Evolutionary conservation across 2,888 invertebrate genomes (phyloP).

Genomic region (Frankliniella intonsa): DNA sequence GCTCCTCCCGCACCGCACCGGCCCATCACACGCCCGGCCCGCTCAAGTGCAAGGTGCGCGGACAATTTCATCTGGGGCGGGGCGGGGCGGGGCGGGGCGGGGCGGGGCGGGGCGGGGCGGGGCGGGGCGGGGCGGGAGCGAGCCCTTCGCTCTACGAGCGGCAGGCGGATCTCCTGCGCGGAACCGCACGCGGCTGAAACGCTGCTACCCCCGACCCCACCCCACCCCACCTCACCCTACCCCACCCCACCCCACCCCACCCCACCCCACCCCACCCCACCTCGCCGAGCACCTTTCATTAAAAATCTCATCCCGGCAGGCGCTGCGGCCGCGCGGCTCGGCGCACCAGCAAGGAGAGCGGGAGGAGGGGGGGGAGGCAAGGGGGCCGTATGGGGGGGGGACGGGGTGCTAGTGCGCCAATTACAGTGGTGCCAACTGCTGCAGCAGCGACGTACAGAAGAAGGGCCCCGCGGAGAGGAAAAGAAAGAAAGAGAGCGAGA

Average conservation of each 20-base stretch:
- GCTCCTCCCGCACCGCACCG: too few species aligned
- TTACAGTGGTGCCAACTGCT: slow-evolving; percentile 1
- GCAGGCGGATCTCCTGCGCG: too few species aligned
- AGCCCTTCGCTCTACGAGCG: background rate
- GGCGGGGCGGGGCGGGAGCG: too few species aligned
- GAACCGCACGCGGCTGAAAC: too few species aligned
- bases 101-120: too few species aligned
- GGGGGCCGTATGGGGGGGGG: background rate
- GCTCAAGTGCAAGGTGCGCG: too few species aligned
- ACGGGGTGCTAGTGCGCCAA: background rate
- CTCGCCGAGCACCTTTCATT: background rate
- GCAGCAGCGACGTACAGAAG: background rate
- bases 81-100: too few species aligned
- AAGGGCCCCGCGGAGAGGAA: background rate
- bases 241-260: background rate
- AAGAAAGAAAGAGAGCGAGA: too few species aligned
- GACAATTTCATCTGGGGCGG: too few species aligned
- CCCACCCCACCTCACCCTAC: too few species aligned
- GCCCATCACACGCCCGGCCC: too few species aligned
- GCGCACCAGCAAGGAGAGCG: background rate
- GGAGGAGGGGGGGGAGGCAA: background rate
- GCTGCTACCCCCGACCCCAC: background rate
- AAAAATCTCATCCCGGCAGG: slow-evolving; percentile 17
- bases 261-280: background rate
- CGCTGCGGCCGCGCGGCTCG: background rate